Percentiles rank a stretch among this genome's conserved stretches.
These are phyloP conservation scores for Agelas oroides DNA, from an alignment of 37 sponge, comb jelly and placozoan genomes.

Conservation along the genomic window DNA sequence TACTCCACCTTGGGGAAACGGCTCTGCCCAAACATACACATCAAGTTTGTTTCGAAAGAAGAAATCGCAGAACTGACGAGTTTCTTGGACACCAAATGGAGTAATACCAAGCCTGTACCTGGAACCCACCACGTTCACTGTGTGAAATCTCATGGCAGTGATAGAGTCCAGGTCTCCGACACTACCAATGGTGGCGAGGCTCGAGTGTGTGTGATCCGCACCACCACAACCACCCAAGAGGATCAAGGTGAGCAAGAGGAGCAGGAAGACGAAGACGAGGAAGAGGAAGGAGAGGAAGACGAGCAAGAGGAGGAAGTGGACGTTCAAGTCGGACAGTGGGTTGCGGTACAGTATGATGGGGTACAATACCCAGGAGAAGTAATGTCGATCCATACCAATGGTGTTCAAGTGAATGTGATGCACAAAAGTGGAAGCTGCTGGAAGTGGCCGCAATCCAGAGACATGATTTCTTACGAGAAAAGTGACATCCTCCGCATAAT, in stretches of 20 bases:
- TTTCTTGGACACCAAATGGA: slow-evolving; percentile 17
- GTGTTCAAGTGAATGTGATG: slow-evolving; percentile 17
- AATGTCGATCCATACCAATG: neutral
- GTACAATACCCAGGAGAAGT: slow-evolving; percentile 5
- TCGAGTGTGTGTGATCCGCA: slow-evolving; percentile 10
- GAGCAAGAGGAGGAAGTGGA: neutral
- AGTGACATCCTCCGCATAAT: slow-evolving; percentile 6
- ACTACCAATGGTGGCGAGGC: neutral
- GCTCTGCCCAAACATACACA: slow-evolving; percentile 34
- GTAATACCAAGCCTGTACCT: slow-evolving; percentile 11
- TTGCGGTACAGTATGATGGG: slow-evolving; percentile 1
- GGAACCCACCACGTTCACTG: slow-evolving; percentile 26
- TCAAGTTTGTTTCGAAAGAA: slow-evolving; percentile 15
- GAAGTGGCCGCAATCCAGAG: slow-evolving; percentile 11
- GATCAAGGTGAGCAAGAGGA: neutral
- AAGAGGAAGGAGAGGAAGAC: neutral
- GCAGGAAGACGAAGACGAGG: neutral
- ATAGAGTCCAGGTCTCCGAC: slow-evolving; percentile 1
- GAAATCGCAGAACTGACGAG: slow-evolving; percentile 2
- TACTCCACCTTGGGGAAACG: slow-evolving; percentile 16
- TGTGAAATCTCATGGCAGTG: slow-evolving; percentile 14
- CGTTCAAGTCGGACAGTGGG: slow-evolving; percentile 24
- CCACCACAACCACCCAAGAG: slow-evolving; percentile 17
- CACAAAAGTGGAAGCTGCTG: slow-evolving; percentile 24
- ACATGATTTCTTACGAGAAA: slow-evolving; percentile 23